Evolutionary conservation across 2,888 invertebrate species (phyloP), one percentile per base, ranked within the genome.

Genomic region (Meandrusa payeni): DNA sequence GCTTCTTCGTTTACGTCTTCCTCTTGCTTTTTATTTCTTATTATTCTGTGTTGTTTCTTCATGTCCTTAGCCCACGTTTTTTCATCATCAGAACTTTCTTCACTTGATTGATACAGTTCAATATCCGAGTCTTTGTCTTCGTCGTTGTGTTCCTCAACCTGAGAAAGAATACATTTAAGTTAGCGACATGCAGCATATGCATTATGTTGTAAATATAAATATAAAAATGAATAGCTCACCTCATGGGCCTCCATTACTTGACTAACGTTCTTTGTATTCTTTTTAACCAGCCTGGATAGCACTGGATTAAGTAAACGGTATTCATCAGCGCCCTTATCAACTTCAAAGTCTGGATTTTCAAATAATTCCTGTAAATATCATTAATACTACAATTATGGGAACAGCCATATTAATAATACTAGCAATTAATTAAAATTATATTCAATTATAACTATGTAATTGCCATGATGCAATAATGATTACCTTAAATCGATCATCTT

Each of bases 271-370:
- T 93, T 93, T 29, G 90, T 76, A 67, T 91, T 91, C 5, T 80
- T 89, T 66, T 93, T 95, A 55, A 95, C 94, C 36, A 96, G 73
- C 57, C 95, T 93, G 19, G 95, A 93, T 22, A 98, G 86, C 2
- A 97, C 95, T 10, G 97, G 97, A 74, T 97, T 97, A 10, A 97
- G 82, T 47, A 98, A 87, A 57, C 93, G 90, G 73, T 92, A 99
- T 69, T 97, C 97, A 61, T 96, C 95, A 33, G 95, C 92, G 64
- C 92, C 92, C 59, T 91, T 93, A 69, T 98, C 95, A 41, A 98
- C 94, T 78, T 97, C 93, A 76, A 95, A 99, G 67, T 97, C 96
- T 5, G 96, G 93, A 85, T 99, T 95, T 58, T 91, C 92, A 76
- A 99, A 99, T 69, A 99, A 80, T 1, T 91, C 93, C 80, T 88